Percentiles rank a stretch among this genome's conserved stretches.
Evolutionary conservation across 2,113 vertebrate genomes (phyloP).

Genomic region (Labeo catla): DNA sequence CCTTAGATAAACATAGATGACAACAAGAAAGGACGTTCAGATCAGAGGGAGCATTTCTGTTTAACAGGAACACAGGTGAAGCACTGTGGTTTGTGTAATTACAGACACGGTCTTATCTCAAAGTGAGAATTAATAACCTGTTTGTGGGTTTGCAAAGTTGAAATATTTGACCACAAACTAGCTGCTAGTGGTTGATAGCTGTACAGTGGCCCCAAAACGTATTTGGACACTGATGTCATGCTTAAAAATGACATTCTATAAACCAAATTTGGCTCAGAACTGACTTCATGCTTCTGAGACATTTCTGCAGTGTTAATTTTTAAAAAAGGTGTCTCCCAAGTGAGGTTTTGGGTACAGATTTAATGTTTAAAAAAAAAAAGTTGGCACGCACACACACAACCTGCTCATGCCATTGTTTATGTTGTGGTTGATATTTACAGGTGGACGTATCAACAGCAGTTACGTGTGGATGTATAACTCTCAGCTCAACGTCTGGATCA

Average conservation of each 20-base stretch:
- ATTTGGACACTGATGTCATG: background rate
- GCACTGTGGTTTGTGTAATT: conserved; percentile 20
- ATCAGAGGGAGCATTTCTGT: background rate
- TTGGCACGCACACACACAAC: conserved; percentile 7
- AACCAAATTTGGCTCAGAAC: background rate
- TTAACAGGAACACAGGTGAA: background rate
- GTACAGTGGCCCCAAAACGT: too few species aligned
- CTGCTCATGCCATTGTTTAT: background rate
- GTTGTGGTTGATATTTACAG: conserved; percentile 69
- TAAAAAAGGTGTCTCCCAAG: too few species aligned
- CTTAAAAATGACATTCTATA: background rate
- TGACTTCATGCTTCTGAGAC: background rate
- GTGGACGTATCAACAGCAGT: conserved; percentile 95
- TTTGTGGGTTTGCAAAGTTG: background rate
- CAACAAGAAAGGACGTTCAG: background rate
- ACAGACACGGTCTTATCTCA: background rate
- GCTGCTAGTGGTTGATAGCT: background rate
- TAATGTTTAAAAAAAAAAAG: too few species aligned
- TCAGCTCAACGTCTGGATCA: conserved; percentile 97
- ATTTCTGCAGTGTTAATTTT: background rate
- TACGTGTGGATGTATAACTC: conserved; percentile 99
- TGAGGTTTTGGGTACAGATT: background rate
- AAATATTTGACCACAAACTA: conserved; percentile 26
- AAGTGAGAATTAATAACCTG: background rate
- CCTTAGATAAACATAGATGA: conserved; percentile 23